Conservation (phyloP, 2,113 vertebrate species). For the Phodopus roborovskii region DNA sequence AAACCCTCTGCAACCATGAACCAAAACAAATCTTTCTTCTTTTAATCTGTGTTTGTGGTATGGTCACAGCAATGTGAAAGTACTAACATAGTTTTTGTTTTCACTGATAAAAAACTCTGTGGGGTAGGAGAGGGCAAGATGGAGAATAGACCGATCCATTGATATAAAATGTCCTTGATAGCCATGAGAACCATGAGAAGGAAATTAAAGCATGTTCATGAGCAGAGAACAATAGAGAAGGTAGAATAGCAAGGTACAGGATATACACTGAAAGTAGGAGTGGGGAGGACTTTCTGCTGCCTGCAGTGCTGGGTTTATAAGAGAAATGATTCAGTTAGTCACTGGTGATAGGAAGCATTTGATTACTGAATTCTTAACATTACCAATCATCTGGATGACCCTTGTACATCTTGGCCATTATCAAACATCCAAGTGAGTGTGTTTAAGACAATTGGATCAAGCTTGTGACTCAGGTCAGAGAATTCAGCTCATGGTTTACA, state of each 20-base stretch:
- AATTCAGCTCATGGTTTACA: neutral
- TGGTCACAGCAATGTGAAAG: neutral
- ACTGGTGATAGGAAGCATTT: neutral
- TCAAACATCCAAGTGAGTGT: neutral
- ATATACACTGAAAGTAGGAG: neutral
- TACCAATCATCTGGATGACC: neutral
- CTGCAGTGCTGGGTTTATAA: neutral
- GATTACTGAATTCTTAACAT: neutral
- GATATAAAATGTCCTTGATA: neutral
- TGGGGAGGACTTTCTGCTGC: neutral
- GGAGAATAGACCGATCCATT: neutral
- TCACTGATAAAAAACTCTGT: neutral
- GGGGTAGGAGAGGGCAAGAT: neutral
- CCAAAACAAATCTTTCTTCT: neutral
- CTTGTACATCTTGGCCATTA: neutral
- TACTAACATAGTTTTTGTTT: neutral
- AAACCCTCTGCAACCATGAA: neutral
- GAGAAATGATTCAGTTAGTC: neutral
- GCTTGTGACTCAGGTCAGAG: neutral
- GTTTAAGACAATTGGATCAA: neutral
- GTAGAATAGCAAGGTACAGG: neutral
- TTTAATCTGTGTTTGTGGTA: neutral
- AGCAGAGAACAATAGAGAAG: neutral
- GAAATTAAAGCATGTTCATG: neutral
- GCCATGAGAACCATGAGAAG: too few species aligned